Base-by-base conservation (phyloP, 2,888 invertebrate species). In the Piscicola geometra region DNA sequence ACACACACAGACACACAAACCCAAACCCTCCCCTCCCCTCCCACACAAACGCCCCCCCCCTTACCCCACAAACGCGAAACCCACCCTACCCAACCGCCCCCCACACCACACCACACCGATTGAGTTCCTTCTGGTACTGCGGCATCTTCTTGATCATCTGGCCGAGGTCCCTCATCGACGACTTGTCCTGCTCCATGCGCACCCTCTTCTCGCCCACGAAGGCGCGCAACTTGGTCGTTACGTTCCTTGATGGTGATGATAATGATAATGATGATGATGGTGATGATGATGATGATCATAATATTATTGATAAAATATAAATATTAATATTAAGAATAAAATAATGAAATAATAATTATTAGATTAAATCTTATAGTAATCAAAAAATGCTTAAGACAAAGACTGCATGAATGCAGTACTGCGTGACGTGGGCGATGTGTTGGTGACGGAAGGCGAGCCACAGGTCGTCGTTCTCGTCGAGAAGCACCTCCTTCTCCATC, bases 111-210 rank as follows among this genome's bases (percentile, higher is more conserved):
- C 35, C 50, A 18, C 5, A 35, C 73, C 73, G 98, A 81, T 94
- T 96, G 81, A 99, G 87, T 86, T 99, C 99, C 86, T 99, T 99
- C 86, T 99, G 99, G 85, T 99, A 98, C 86, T 99, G 99, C 0
- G 99, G 99, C 97, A 99, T 99, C 87, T 98, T 98, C 87, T 99
- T 99, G 82, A 99, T 96, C 97, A 99, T 98, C 85, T 94, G 93
- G 0, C 95, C 94, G 76, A 99, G 88, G 87, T 99, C 99, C 76
- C 96, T 91, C 91, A 99, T 94, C 0, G 93, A 93, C 79, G 93
- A 91, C 85, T 97, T 96, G 28, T 82, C 82, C 15, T 81, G 80
- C 1, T 80, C 80, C 15, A 76, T 73, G n/a, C 68, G 67, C 84
- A 87, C 86, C 68, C 87, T 82, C 81, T 89, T 89, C 73, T 86